Evolutionary conservation across 2,888 invertebrate species (phyloP), one percentile per base, ranked within the genome.

Genomic region (Ferrisia virgata): DNA sequence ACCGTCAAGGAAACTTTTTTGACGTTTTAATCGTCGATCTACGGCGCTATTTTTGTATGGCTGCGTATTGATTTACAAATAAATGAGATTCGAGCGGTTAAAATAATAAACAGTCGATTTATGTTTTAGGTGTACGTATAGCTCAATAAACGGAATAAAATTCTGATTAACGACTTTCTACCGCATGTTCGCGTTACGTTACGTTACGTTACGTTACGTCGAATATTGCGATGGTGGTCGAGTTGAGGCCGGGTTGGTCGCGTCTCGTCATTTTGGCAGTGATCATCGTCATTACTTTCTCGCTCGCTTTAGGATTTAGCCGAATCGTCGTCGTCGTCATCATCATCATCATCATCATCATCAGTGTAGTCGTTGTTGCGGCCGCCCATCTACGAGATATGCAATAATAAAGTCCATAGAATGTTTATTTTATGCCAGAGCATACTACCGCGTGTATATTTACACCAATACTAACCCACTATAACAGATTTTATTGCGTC

Each of bases 341-440:
- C n/a, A n/a, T n/a, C n/a, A n/a, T n/a, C n/a, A n/a, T n/a, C n/a
- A n/a, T n/a, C n/a, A n/a, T n/a, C n/a, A n/a, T n/a, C n/a, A n/a
- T n/a, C n/a, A n/a, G n/a, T n/a, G n/a, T 18, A 47, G 18, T 3
- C 47, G 3, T 15, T 8, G 8, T 18, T 4, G 43, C n/a, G 47
- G 47, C 47, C 47, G 5, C 1, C 25, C 58, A 33, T 72, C n/a
- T 33, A 72, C 31, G 22, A 13, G 72, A 72, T 33, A 36, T 72
- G 72, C 72, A 33, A 72, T 72, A 72, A 72, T 72, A 72, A 72
- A 72, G 72, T 72, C 72, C 33, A 33, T 72, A 72, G 72, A 72
- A 72, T 72, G 72, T 72, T 72, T 72, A 72, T 72, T 72, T 72
- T 72, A 72, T 72, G n/a, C 72, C 72, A 72, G n/a, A n/a, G 72